Evolutionary conservation across 2,113 vertebrate genomes (phyloP).

Genomic region (Urocynchramus pylzowi): DNA sequence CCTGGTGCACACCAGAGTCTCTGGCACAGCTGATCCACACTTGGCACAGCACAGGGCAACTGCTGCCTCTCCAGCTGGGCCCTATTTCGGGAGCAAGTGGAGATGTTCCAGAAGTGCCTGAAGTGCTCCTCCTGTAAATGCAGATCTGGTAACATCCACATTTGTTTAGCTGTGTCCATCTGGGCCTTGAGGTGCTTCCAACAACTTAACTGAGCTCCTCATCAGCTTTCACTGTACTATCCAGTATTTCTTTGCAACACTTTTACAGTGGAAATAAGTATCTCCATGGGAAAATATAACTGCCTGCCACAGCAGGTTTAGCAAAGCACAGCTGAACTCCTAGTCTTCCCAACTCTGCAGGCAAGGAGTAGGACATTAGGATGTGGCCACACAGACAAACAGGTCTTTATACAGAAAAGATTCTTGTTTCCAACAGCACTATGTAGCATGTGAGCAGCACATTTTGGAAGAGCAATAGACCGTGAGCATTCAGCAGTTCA

Average conservation of each 20-base stretch:
- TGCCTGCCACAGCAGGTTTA: neutral
- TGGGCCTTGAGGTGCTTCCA: neutral
- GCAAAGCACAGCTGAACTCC: neutral
- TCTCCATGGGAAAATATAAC: neutral
- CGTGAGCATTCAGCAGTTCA: neutral
- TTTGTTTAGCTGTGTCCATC: neutral
- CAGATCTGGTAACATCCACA: neutral
- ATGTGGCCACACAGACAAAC: neutral
- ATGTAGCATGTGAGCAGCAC: neutral
- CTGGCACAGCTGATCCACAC: fast-evolving
- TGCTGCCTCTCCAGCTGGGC: neutral
- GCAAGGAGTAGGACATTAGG: neutral
- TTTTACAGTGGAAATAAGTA: neutral
- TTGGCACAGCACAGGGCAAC: neutral
- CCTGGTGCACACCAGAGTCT: fast-evolving
- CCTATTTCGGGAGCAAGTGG: neutral
- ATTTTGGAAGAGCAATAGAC: neutral
- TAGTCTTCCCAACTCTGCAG: neutral
- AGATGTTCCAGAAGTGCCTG: neutral
- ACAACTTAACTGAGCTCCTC: neutral
- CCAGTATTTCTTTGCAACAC: neutral
- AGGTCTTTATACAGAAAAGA: neutral
- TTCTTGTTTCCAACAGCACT: neutral
- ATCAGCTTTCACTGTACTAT: neutral
- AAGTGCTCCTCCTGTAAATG: neutral